Base-by-base conservation (phyloP, 35 echinoderm and acorn worm genomes). In the Apostichopus parvimensis region DNA sequence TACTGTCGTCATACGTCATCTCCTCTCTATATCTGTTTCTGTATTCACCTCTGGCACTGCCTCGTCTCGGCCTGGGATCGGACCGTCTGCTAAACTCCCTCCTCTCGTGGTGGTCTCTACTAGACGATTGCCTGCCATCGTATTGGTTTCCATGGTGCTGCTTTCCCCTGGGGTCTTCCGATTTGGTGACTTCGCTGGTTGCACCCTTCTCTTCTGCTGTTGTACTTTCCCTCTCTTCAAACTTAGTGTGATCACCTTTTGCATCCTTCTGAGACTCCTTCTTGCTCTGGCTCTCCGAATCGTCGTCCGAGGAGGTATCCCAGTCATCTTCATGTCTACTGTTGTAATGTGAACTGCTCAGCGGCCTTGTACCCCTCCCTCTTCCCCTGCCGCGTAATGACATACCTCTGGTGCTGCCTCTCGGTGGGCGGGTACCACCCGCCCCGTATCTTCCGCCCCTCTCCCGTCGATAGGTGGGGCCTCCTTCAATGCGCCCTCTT, bases 281-380 rank as follows among this genome's bases (percentile, higher is more conserved):
- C 28, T 82, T 53, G 15, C 72, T 88, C 5, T 66, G 86, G 23
- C 68, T 88, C 25, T 89, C 92, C 17, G 79, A 93, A 60, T 95
- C 90, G 0, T 88, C 78, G 61, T 90, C 94, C 60, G 93, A 94
- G 57, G 91, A 86, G 6, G 71, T 56, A 68, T 93, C 92, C 87
- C 62, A 91, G 8, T 98, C 96, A 15, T 93, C 91, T 70, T 93
- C 82, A 23, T 95, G 88, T n/a, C 86, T 82, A 24, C 28, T 88
- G 85, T 45, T 13, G 8, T 28, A 54, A 34, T 58, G 68, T 0
- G 15, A 17, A 28, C 23, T 88, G 11, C 65, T 73, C 21, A 17
- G 61, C 5, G 62, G 64, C 18, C 93, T 90, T 66, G 90, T 87
- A 14, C 93, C 93, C 54, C 93, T 94, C 20, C 91, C 90, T 88